A percentile compares a stretch with the other conserved stretches of the same genome.
phyloP scores from a whole-genome alignment of 1,140 invertebrate genomes.

The Pogonomyrmex californicus region DNA sequence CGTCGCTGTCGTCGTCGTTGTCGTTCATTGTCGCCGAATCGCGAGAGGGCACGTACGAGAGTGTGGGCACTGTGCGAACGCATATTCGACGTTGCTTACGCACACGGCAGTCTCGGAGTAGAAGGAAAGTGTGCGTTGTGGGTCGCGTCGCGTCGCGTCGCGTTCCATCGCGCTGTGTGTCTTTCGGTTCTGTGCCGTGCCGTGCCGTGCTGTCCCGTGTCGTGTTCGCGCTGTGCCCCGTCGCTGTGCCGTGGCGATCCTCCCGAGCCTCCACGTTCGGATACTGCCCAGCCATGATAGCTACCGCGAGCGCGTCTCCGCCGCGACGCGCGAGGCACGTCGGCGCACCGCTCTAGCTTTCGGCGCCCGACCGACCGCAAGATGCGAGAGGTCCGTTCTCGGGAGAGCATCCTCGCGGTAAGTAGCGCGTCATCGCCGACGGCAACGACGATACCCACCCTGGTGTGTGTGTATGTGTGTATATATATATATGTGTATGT shows the following conservation, averaged over 20 bases:
- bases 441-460: neutral
- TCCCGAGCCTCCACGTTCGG: conserved; percentile 47
- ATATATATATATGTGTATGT: too few relatives aligned
- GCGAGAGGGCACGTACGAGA: neutral
- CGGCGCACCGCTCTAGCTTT: conserved; percentile 50
- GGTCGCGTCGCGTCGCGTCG: neutral
- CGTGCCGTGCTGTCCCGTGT: conserved; percentile 2
- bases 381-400: conserved; percentile 78
- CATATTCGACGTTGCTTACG: conserved; percentile 39
- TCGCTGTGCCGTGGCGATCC: neutral
- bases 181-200: too few relatives aligned
- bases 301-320: conserved; percentile 80
- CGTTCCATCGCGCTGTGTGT: neutral
- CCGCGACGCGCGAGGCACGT: conserved; percentile 77
- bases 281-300: conserved; percentile 82
- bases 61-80: neutral
- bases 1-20: neutral
- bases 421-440: conserved; percentile 54
- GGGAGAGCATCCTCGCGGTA: conserved; percentile 79
- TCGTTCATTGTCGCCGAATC: neutral
- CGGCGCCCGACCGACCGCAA: conserved; percentile 60
- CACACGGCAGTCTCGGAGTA: neutral
- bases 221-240: neutral
- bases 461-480: too few relatives aligned
- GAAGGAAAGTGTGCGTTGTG: conserved; percentile 21